Evolutionary conservation across 2,888 invertebrate genomes (phyloP).

Genomic region (Mechanitis mazaeus): DNA sequence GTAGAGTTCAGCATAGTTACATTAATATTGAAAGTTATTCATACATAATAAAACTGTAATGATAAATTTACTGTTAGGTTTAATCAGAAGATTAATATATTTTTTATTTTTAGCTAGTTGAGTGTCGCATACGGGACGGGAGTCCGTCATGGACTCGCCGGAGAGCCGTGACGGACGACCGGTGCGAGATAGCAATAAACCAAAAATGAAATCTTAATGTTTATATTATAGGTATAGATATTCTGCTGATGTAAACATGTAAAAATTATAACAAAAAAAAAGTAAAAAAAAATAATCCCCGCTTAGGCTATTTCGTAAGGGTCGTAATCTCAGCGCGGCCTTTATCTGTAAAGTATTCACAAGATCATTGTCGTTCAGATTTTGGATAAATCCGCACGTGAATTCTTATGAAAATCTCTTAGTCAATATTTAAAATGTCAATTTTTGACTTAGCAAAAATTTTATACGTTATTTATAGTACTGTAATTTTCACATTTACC

Average conservation of each 20-base stretch:
- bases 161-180: slow-evolving; percentile 46
- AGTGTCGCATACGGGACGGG: slow-evolving; percentile 62
- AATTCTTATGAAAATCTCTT: slow-evolving; percentile 75
- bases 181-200: slow-evolving; percentile 74
- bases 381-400: slow-evolving; percentile 61
- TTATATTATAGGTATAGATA: slow-evolving; percentile 67
- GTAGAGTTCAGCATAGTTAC: slow-evolving; percentile 71
- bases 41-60: slow-evolving; percentile 70
- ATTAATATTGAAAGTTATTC: slow-evolving; percentile 70
- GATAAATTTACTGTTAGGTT: slow-evolving; percentile 65
- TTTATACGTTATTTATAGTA: slow-evolving; percentile 75
- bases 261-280: slow-evolving; percentile 68
- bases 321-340: slow-evolving; percentile 64
- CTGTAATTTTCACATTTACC: slow-evolving; percentile 63
- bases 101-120: slow-evolving; percentile 76
- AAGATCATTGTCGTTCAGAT: slow-evolving; percentile 42
- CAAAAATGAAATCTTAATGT: slow-evolving; percentile 74
- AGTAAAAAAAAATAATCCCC: slow-evolving; percentile 65
- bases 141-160: slow-evolving; percentile 46
- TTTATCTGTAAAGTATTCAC: slow-evolving; percentile 59
- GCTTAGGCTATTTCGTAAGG: slow-evolving; percentile 69
- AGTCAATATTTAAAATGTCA: slow-evolving; percentile 75
- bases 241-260: slow-evolving; percentile 72
- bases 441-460: slow-evolving; percentile 76
- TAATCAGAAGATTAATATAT: slow-evolving; percentile 74